Evolutionary conservation across 2,113 vertebrate species (phyloP), one percentile per base, ranked within the genome.

Genomic region (Prochilodus magdalenae): DNA sequence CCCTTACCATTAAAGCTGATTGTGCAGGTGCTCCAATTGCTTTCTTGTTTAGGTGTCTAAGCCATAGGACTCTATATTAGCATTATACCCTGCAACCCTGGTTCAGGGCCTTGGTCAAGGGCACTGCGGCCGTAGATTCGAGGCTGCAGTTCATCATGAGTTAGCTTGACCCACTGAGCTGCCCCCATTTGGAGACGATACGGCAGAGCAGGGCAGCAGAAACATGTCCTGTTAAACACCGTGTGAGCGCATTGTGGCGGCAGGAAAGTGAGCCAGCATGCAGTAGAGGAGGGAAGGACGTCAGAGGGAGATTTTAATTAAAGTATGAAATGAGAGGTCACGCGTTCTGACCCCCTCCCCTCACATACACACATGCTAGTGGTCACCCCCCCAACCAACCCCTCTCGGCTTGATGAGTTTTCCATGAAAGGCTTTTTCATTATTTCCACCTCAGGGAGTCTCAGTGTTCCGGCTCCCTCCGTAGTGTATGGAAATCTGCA

Each of bases 281-380:
- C 87, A 93, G 91, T 92, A 90, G 90, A 93, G 92, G 91, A 90
- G 91, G 88, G 89, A 90, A 92, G 92, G 92, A 93, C 91, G 92
- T 93, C 93, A 93, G 91, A 92, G 93, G 93, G 93, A 93, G 93
- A 93, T 94, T 93, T 94, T 94, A 94, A 94, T 94, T 94, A 94
- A 94, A 93, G 91, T 93, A 93, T 92, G 92, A 94, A 93, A 93
- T 91, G 93, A 93, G 92, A 93, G 93, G 93, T 93, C 93, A 94
- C 91, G 90, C 90, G 88, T 90, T 89, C 91, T 89, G 91, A 92
- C 90, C 91, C 91, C 87, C 89, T 89, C 86, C 88, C 83, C 88
- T 86, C 82, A 49, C 83, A 55, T 84, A 84, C 80, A 80, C 83
- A 86, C 83, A 69, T 75, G 16, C 71, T 79, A 82, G 75, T 51